Conservation (phyloP, 2,113 vertebrate species). For the Rutilus rutilus region DNA sequence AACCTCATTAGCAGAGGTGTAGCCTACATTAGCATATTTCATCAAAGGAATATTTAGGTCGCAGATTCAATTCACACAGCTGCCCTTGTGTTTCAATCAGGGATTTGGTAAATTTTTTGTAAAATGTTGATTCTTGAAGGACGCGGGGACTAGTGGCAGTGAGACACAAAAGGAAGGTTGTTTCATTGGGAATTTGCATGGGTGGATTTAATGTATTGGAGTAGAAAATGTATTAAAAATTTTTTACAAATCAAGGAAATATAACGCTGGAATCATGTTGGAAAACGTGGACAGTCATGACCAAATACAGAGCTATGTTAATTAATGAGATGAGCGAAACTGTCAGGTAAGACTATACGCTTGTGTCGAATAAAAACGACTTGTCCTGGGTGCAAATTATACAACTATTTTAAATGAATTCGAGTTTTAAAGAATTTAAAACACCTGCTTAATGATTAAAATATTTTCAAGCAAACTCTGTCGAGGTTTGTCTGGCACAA, state of each 20-base stretch:
- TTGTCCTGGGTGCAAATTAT: not conserved
- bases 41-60: constrained; percentile 39
- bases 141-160: not conserved
- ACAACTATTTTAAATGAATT: not conserved
- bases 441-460: not conserved
- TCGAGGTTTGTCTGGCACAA: not conserved
- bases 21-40: constrained; percentile 47
- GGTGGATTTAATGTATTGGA: not conserved
- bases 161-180: not conserved
- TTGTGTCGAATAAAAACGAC: not conserved
- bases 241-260: not conserved
- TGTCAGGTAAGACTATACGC: not conserved
- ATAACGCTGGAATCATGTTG: not conserved
- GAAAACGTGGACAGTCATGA: not conserved
- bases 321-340: not conserved
- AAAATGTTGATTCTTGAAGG: constrained; percentile 48
- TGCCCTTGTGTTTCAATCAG: constrained; percentile 16
- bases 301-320: not conserved
- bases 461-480: not conserved
- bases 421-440: not conserved
- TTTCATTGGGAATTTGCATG: not conserved
- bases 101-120: not conserved
- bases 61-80: constrained; percentile 33
- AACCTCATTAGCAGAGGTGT: constrained; percentile 36
- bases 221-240: not conserved